Base-by-base conservation (phyloP, 2,797 vertebrate species). In the Poeciliopsis gracilis region DNA sequence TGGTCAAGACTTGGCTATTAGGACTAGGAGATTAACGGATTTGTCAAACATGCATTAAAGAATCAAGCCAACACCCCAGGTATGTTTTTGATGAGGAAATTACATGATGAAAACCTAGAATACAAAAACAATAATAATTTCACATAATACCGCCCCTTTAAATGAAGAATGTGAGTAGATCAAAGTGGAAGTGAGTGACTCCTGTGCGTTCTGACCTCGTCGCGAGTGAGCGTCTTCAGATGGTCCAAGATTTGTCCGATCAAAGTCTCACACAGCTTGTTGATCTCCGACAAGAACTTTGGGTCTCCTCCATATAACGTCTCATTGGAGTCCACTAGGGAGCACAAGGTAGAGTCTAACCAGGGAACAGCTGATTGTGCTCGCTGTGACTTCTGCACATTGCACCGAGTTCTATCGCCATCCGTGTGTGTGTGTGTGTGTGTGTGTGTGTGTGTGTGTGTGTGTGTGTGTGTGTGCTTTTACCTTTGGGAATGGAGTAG, bases 271-370 rank as follows among this genome's bases (percentile, higher is more conserved):
- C 97, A 98, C 71, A 99, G 91, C 85, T 97, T 97, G 93, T 96
- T 97, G 88, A 98, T 97, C 93, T 99, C 98, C 0, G 96, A 92
- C 71, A 99, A 89, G 81, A 99, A 99, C 93, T 99, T 99, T 77
- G 96, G 94, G 92, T 99, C 98, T 83, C 98, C 97, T 7, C 98
- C 98, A 0, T 99, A 99, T 15, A 99, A 96, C 1, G 95, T 94
- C 90, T 99, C 98, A 2, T 99, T 99, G 84, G 97, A 99, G 90
- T 99, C 98, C 81, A 99, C 98, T 99, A 91, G 45, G 75, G 63
- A 8, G 71, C 47, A 41, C 43, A 73, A 55, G 30, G 53, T 59
- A 81, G 63, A 23, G 20, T 25, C 63, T 41, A 67, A 41, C 18
- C 4, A 38, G 63, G 5, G 23, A 41, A 63, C 30, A 23, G 49